Evolutionary conservation across 2,113 vertebrate species (phyloP).

Genomic region (Neomonachus schauinslandi): DNA sequence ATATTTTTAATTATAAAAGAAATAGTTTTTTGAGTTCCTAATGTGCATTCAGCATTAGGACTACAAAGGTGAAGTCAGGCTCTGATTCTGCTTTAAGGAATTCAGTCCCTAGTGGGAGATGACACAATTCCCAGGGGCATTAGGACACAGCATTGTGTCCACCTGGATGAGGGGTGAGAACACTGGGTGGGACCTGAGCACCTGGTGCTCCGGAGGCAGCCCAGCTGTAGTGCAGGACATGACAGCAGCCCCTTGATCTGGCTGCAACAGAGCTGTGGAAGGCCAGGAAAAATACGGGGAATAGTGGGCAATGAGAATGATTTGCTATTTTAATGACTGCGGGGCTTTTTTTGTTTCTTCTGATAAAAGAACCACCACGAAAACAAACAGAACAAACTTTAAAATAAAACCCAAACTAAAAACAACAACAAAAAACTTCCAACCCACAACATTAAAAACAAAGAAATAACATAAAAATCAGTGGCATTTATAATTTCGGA

Average conservation of each 20-base stretch:
- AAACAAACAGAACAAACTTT: not conserved
- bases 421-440: not conserved
- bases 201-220: not conserved
- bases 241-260: not conserved
- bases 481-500: not conserved
- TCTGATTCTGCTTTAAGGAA: not conserved
- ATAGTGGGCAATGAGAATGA: not conserved
- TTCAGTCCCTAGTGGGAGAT: not conserved
- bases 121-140: not conserved
- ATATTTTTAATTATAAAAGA: not conserved
- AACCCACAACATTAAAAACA: not conserved
- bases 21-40: not conserved
- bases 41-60: not conserved
- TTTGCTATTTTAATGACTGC: not conserved
- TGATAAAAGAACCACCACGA: not conserved
- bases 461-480: not conserved
- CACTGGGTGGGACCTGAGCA: not conserved
- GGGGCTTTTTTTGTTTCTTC: not conserved
- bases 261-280: not conserved
- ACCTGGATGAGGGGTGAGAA: rapidly evolving
- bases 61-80: not conserved
- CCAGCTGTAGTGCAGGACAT: not conserved
- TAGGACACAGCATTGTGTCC: rapidly evolving
- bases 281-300: not conserved
- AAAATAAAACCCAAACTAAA: not conserved